Base-by-base conservation (phyloP, 2,888 invertebrate species). In the Papilio elwesi region DNA sequence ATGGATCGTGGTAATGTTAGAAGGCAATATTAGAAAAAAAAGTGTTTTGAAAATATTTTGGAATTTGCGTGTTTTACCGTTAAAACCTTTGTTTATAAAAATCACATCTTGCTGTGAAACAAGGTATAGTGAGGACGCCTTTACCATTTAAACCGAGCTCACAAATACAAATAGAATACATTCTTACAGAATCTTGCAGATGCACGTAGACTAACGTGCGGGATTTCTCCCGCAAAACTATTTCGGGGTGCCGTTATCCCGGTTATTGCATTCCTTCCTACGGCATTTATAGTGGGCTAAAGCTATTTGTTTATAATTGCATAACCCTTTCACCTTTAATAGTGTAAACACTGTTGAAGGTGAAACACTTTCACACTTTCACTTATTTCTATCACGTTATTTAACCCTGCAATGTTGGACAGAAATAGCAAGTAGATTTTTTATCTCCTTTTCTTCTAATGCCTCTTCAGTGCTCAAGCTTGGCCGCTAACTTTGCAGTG, bases 251-350 rank as follows among this genome's bases (percentile, higher is more conserved):
- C 55, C 55, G 36, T 12, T 57, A 57, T 57, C 57, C 57, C 57
- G 57, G 57, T 57, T 57, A 36, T 57, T 57, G 57, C 57, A 55
- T 26, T 55, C 52, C 52, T 53, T 53, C 55, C 55, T 57, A 26
- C 57, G 57, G 36, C 26, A 57, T 57, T 57, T 36, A 57, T 36
- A 36, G 16, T 57, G 13, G 26, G 6, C 13, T 57, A 36, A 57
- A 11, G 26, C 57, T 36, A 57, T 57, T 57, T 57, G 16, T 55
- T 55, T 55, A 26, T 36, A 57, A 57, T 36, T 57, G 57, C 36
- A 57, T 57, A 36, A 57, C 57, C 57, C 36, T 57, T 57, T 57
- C 57, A 57, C 57, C 26, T 57, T 57, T 57, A 13, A 26, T 57
- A 57, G 7, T 8, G 12, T 11, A 26, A 26, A 26, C 26, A 26